phyloP scores from a whole-genome alignment of 2,888 invertebrate species.

The Iphiclides podalirius region DNA sequence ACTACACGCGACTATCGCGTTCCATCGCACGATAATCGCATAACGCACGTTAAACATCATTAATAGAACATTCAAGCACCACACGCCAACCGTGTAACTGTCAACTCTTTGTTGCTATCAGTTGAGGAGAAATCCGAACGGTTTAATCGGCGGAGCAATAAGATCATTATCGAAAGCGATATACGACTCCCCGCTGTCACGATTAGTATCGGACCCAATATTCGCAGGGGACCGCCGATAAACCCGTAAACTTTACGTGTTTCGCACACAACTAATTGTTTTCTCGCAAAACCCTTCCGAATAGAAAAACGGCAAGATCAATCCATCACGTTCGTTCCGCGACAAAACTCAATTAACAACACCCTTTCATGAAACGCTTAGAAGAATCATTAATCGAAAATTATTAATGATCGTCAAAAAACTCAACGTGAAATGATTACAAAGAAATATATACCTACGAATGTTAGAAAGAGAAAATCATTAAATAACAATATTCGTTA shows the following conservation, averaged over 20 bases:
- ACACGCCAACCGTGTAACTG: slow-evolving; percentile 39
- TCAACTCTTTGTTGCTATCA: slow-evolving; percentile 53
- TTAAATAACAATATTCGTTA: background rate
- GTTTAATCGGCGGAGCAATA: slow-evolving; percentile 52
- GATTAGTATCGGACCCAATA: too few species aligned
- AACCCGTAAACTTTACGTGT: too few species aligned
- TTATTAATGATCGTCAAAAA: slow-evolving; percentile 27
- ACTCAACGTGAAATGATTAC: slow-evolving; percentile 19
- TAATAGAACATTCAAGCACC: slow-evolving; percentile 34
- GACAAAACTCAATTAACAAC: slow-evolving; percentile 35
- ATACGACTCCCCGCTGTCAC: too few species aligned
- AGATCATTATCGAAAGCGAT: slow-evolving; percentile 69
- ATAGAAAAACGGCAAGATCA: slow-evolving; percentile 44
- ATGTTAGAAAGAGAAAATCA: background rate
- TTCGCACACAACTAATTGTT: slow-evolving; percentile 51
- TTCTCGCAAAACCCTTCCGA: slow-evolving; percentile 49
- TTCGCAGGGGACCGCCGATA: slow-evolving; percentile 33
- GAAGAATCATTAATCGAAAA: slow-evolving; percentile 19
- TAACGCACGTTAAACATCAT: too few species aligned
- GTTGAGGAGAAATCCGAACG: slow-evolving; percentile 24
- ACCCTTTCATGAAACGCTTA: slow-evolving; percentile 9
- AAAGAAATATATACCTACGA: background rate
- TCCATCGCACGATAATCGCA: too few species aligned
- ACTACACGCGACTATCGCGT: slow-evolving; percentile 11
- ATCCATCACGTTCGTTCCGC: slow-evolving; percentile 73